Conservation (phyloP, 2,113 vertebrate genomes). For the Channa maculata region DNA sequence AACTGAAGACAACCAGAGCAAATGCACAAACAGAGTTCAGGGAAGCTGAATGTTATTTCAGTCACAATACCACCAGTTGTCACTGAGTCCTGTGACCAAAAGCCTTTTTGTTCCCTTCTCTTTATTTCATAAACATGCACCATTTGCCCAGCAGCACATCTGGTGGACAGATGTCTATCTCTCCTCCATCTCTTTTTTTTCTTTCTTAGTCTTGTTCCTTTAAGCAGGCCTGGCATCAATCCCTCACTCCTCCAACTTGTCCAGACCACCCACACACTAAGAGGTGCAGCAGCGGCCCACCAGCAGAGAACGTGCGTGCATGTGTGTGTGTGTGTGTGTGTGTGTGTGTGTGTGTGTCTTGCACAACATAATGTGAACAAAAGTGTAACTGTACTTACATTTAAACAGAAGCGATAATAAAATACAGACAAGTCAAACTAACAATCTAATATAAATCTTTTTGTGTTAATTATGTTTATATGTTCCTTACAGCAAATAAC, state of each 20-base stretch:
- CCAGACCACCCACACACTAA: constrained; percentile 80
- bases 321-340: background rate
- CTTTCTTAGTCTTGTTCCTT: constrained; percentile 52
- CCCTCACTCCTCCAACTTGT: constrained; percentile 77
- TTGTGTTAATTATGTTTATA: background rate
- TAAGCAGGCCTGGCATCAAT: constrained; percentile 76
- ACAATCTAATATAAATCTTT: background rate
- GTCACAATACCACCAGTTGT: constrained; percentile 57
- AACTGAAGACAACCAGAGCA: constrained; percentile 50
- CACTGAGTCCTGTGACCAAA: constrained; percentile 42
- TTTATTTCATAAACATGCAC: constrained; percentile 61
- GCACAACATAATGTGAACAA: constrained; percentile 3
- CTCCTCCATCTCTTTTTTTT: constrained; percentile 49
- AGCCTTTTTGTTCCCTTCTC: constrained; percentile 41
- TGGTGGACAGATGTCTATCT: constrained; percentile 78
- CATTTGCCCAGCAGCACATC: constrained; percentile 60
- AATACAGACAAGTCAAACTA: too few relatives aligned
- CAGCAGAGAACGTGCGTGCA: constrained; percentile 47
- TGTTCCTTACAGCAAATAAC: constrained; percentile 1
- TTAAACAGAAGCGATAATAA: too few relatives aligned
- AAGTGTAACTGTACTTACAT: constrained; percentile 16
- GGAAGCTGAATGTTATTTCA: constrained; percentile 32
- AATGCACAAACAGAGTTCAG: constrained; percentile 20
- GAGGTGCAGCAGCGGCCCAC: constrained; percentile 62
- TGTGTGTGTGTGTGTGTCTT: background rate